Percentiles rank a stretch among this genome's conserved stretches.
phyloP scores from a whole-genome alignment of 2,113 vertebrate species.

The Tetraodon nigroviridis region DNA sequence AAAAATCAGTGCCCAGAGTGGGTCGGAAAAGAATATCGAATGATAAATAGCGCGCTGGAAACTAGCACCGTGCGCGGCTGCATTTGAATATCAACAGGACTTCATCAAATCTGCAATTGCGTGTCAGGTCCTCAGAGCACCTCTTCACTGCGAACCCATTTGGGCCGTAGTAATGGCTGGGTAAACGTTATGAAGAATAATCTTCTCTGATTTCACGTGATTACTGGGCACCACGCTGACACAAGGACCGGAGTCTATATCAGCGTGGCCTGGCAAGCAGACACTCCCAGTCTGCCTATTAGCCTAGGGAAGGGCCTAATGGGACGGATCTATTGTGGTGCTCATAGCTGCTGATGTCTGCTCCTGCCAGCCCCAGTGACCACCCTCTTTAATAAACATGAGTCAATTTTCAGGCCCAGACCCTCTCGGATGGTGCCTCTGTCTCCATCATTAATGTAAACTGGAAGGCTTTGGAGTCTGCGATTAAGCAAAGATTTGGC shows the following conservation, averaged over 20 bases:
- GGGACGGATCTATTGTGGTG: slow-evolving; percentile 68
- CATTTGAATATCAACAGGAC: slow-evolving; percentile 73
- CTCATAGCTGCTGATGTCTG: slow-evolving; percentile 61
- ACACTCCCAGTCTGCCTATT: slow-evolving; percentile 66
- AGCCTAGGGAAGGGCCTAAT: slow-evolving; percentile 68
- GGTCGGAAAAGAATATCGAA: slow-evolving; percentile 55
- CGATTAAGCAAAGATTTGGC: slow-evolving; percentile 53
- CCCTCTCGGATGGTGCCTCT: slow-evolving; percentile 56
- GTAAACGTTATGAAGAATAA: slow-evolving; percentile 80
- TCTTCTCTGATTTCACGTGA: slow-evolving; percentile 81
- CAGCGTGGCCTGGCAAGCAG: slow-evolving; percentile 58
- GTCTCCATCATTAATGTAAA: slow-evolving; percentile 50
- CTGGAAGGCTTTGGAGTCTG: slow-evolving; percentile 51
- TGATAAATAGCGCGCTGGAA: slow-evolving; percentile 61
- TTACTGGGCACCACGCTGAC: slow-evolving; percentile 74
- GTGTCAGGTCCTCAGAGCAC: slow-evolving; percentile 62
- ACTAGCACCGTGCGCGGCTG: slow-evolving; percentile 35
- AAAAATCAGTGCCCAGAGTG: slow-evolving; percentile 67
- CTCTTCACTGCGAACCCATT: slow-evolving; percentile 72
- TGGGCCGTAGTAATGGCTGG: slow-evolving; percentile 74
- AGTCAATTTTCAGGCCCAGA: slow-evolving; percentile 65
- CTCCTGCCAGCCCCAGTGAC: slow-evolving; percentile 55
- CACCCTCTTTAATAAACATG: slow-evolving; percentile 73
- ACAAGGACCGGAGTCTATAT: slow-evolving; percentile 62
- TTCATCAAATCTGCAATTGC: slow-evolving; percentile 76